These are phyloP conservation scores for Malachius bipustulatus DNA, from an alignment of 2,888 invertebrate species.

Conservation along the genomic window DNA sequence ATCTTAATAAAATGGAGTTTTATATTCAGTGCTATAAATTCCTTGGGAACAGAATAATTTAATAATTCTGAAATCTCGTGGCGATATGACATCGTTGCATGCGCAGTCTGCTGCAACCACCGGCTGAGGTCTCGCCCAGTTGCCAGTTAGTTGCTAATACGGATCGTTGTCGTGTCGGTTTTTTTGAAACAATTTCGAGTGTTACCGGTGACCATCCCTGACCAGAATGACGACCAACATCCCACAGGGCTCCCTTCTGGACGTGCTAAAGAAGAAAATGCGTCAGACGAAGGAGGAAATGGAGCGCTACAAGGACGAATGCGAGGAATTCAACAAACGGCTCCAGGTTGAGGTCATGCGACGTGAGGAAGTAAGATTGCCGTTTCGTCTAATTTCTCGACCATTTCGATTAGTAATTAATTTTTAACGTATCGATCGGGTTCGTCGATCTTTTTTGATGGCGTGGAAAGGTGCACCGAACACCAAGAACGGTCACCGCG, in stretches of 20 bases:
- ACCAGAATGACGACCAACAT: slow-evolving; percentile 75
- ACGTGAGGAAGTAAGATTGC: slow-evolving; percentile 98
- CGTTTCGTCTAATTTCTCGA: too few relatives aligned
- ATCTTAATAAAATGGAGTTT: too few relatives aligned
- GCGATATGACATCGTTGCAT: too few relatives aligned
- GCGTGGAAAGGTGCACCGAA: too few relatives aligned
- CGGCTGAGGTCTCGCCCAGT: slow-evolving; percentile 34
- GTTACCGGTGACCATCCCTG: too few relatives aligned
- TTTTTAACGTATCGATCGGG: too few relatives aligned
- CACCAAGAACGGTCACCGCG: too few relatives aligned
- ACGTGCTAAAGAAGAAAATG: slow-evolving; percentile 99
- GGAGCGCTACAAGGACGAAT: slow-evolving; percentile 96
- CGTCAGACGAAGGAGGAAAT: slow-evolving; percentile 97
- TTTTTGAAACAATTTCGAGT: slow-evolving; percentile 7
- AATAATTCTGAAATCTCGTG: too few relatives aligned
- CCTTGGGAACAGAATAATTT: too few relatives aligned
- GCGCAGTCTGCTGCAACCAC: slow-evolving; percentile 33
- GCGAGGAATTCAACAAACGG: slow-evolving; percentile 91
- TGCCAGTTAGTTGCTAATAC: slow-evolving; percentile 25
- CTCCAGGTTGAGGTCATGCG: slow-evolving; percentile 91
- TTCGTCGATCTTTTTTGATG: slow-evolving; percentile 1
- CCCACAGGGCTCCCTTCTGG: slow-evolving; percentile 87
- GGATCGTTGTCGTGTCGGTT: slow-evolving; percentile 6
- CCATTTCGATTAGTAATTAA: too few relatives aligned
- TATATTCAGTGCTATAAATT: too few relatives aligned